Conservation (phyloP, 2,797 vertebrate genomes). For the Poliocrania exsul region DNA sequence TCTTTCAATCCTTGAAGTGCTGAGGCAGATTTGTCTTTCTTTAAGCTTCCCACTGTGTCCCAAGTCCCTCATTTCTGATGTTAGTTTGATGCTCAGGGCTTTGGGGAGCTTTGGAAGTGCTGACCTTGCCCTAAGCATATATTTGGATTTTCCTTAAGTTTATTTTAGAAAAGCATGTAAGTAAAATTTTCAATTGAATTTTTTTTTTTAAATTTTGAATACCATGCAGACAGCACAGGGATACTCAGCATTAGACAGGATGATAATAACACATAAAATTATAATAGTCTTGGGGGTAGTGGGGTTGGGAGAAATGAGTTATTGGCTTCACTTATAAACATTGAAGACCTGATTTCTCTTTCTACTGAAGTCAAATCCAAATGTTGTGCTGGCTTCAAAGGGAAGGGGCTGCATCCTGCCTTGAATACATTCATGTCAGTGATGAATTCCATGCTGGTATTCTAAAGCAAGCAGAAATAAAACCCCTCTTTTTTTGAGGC, state of each 20-base stretch:
- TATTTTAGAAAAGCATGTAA: background rate
- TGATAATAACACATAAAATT: background rate
- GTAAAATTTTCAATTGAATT: background rate
- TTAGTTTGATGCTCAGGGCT: background rate
- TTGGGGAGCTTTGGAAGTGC: background rate
- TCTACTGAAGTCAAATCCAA: background rate
- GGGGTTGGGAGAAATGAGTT: background rate
- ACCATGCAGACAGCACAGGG: background rate
- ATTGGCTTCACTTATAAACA: background rate
- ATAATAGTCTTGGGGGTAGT: background rate
- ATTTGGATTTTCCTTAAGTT: background rate
- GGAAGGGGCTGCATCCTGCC: background rate
- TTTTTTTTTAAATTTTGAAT: background rate
- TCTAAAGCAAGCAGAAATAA: constrained; percentile 2
- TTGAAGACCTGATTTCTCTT: background rate
- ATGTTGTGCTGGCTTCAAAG: background rate
- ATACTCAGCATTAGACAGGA: background rate
- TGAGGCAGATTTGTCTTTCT: background rate
- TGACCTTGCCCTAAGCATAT: background rate
- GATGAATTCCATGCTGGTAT: background rate
- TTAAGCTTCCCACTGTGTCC: background rate
- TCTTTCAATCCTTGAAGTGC: background rate
- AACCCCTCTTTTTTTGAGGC: background rate
- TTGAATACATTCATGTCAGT: background rate
- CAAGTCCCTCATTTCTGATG: background rate